Evolutionary conservation across 2,113 vertebrate species (phyloP).

Genomic region (Phocoena phocoena): DNA sequence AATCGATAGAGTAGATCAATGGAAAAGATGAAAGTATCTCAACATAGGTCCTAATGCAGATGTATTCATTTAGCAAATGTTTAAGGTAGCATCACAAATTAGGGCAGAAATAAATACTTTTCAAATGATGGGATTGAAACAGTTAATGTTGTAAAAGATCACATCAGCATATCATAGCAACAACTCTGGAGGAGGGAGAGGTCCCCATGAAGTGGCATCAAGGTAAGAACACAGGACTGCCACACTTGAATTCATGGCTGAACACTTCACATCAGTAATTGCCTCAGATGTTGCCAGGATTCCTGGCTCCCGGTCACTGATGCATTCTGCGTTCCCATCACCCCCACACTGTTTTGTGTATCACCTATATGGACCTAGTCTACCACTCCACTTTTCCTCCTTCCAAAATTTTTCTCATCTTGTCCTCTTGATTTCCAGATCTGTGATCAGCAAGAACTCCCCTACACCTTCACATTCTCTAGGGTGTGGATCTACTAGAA

Average conservation of each 20-base stretch:
- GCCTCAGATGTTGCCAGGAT: not conserved
- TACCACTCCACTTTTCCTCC: not conserved
- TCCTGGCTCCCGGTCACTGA: not conserved
- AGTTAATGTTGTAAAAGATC: not conserved
- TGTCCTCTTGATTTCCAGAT: not conserved
- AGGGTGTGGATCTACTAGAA: not conserved
- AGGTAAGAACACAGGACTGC: not conserved
- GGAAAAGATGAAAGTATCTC: not conserved
- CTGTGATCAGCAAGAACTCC: not conserved
- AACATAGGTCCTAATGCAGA: not conserved
- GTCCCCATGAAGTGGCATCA: not conserved
- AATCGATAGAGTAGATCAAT: not conserved
- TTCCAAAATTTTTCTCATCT: not conserved
- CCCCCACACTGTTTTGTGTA: accelerated
- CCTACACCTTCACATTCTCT: not conserved
- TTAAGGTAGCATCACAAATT: not conserved
- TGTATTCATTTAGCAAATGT: not conserved
- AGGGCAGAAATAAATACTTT: not conserved
- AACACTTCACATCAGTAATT: too few species aligned
- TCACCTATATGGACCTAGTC: too few species aligned
- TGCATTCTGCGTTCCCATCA: accelerated
- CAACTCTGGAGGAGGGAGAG: accelerated
- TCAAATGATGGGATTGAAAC: not conserved
- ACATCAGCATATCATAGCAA: accelerated
- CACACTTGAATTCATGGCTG: not conserved